phyloP scores from a whole-genome alignment of 37 sponge, comb jelly and placozoan genomes.

The Bolinopsis microptera region DNA sequence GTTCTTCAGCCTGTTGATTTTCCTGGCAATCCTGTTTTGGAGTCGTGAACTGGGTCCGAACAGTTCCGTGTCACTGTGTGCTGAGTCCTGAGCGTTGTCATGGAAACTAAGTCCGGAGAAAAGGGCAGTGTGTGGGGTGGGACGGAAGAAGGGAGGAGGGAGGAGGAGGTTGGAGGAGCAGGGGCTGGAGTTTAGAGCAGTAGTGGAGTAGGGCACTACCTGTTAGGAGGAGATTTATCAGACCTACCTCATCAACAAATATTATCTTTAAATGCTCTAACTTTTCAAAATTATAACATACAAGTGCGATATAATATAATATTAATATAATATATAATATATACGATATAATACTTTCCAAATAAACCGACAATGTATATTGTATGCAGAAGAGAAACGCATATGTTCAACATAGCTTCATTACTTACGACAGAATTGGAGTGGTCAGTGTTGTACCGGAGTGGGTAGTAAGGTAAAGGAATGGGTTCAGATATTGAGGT shows the following conservation, averaged over 20 bases:
- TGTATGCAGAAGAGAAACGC: too few relatives aligned
- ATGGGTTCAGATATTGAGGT: neutral
- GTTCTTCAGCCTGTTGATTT: constrained; percentile 27
- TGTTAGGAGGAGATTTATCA: neutral
- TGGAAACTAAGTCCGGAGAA: neutral
- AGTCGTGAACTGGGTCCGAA: neutral
- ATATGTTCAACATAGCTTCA: too few relatives aligned
- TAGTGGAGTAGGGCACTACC: constrained; percentile 8
- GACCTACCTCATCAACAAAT: too few relatives aligned
- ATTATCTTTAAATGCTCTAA: too few relatives aligned
- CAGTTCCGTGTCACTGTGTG: constrained; percentile 61
- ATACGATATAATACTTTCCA: too few relatives aligned
- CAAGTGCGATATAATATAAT: too few relatives aligned
- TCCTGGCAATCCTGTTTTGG: constrained; percentile 54
- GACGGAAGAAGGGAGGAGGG: neutral
- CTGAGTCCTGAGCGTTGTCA: neutral
- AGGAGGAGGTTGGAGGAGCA: neutral
- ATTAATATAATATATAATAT: too few relatives aligned
- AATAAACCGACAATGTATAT: too few relatives aligned
- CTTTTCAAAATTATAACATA: too few relatives aligned
- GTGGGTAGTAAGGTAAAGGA: constrained; percentile 1
- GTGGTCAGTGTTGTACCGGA: neutral
- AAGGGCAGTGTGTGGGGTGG: neutral
- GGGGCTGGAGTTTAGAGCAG: neutral
- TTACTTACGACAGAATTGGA: neutral